Conservation (phyloP, 2,888 invertebrate genomes). For the Leucophenga maculata region DNA sequence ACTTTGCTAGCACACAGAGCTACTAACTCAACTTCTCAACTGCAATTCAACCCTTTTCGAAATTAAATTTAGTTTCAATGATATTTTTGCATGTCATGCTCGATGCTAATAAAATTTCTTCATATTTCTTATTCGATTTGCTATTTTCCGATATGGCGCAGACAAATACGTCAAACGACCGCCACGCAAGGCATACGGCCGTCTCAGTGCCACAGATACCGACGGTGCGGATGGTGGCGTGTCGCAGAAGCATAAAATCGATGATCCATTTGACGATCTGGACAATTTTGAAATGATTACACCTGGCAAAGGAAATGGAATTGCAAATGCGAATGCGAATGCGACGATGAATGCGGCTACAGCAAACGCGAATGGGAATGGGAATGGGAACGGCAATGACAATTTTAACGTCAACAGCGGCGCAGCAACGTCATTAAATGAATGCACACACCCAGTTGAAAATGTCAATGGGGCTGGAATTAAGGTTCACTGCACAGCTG, state of each 20-base stretch:
- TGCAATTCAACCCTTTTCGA: neutral
- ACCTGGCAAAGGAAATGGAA: conserved; percentile 51
- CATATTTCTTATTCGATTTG: conserved; percentile 27
- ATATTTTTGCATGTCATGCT: conserved; percentile 25
- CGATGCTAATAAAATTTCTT: conserved; percentile 34
- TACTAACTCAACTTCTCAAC: too few relatives aligned
- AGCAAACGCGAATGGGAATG: neutral
- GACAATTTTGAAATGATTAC: conserved; percentile 70
- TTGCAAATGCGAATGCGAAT: conserved; percentile 35
- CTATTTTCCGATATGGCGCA: conserved; percentile 48
- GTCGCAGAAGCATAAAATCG: conserved; percentile 69
- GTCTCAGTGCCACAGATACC: conserved; percentile 69
- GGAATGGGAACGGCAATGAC: conserved; percentile 4
- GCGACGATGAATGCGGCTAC: conserved; percentile 32
- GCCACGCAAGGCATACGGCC: conserved; percentile 71
- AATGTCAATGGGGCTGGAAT: conserved; percentile 39
- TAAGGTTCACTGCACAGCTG: conserved; percentile 54
- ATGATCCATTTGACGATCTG: conserved; percentile 70
- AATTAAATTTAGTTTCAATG: conserved; percentile 4
- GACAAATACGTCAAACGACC: conserved; percentile 72
- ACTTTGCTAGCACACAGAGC: too few relatives aligned
- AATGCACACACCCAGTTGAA: conserved; percentile 24
- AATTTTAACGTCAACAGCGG: conserved; percentile 30
- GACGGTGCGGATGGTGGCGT: conserved; percentile 65
- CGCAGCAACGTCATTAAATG: conserved; percentile 2